Evolutionary conservation across 2,888 invertebrate species (phyloP).

Genomic region (Thysanoteuthis rhombus): DNA sequence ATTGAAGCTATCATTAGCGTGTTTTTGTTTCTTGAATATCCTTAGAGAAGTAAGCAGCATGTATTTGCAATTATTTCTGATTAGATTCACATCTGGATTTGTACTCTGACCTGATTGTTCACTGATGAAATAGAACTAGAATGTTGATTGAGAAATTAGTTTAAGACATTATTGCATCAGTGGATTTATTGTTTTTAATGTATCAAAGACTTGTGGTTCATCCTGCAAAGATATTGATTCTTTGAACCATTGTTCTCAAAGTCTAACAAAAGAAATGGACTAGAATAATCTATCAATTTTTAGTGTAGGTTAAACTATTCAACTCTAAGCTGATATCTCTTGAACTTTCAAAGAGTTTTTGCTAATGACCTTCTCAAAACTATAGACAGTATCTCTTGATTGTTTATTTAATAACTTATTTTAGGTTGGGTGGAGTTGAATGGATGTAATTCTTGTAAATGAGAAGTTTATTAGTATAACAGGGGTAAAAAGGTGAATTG

Average conservation of each 20-base stretch:
- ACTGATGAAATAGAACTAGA: not conserved
- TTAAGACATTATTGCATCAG: not conserved
- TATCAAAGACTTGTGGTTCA: not conserved
- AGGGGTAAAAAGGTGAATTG: too few relatives aligned
- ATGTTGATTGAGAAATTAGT: not conserved
- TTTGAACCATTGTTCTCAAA: not conserved
- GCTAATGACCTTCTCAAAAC: too few relatives aligned
- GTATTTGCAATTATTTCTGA: not conserved
- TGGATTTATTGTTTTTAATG: not conserved
- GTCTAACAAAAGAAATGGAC: too few relatives aligned
- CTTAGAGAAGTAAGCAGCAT: not conserved
- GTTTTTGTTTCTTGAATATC: not conserved
- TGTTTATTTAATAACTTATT: too few relatives aligned
- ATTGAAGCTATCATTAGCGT: not conserved
- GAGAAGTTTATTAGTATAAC: too few relatives aligned
- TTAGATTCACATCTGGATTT: not conserved
- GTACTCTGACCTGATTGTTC: not conserved
- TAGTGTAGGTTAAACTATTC: too few relatives aligned
- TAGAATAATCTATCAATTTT: too few relatives aligned
- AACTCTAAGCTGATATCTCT: too few relatives aligned
- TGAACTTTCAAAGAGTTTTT: too few relatives aligned
- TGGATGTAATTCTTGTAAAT: too few relatives aligned
- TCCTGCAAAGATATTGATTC: not conserved
- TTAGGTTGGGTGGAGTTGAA: too few relatives aligned
- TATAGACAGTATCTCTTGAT: too few relatives aligned